Base-by-base conservation (phyloP, 2,113 vertebrate genomes). In the Chloropsis cyanopogon region DNA sequence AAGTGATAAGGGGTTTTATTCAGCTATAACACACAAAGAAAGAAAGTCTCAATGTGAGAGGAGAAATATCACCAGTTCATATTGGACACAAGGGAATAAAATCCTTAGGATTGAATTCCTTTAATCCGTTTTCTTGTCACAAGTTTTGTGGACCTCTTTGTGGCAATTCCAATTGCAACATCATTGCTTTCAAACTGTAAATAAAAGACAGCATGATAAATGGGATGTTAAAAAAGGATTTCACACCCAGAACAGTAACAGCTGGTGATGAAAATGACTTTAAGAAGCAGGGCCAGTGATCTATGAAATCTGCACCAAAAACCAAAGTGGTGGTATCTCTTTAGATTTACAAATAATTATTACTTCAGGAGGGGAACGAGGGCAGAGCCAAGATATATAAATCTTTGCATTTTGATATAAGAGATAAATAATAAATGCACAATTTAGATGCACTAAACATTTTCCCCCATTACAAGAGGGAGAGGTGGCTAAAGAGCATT, bases 121-220 rank as follows among this genome's bases (percentile, higher is more conserved):
- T 98, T 92, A 99, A 90, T 98, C 98, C 3, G 83, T 98, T 97
- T 99, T 99, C 98, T 99, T 99, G 79, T 98, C 97, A 31, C 92
- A 93, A 86, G 90, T 66, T 95, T 94, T 47, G 91, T 59, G n/a
- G 97, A 79, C 93, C 93, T 98, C 94, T 97, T 97, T 41, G 93
- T 14, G 23, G 95, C 63, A 22, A 97, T 86, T 85, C 97, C 97
- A 46, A 97, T 97, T 31, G 63, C 49, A 3, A 97, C 72, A 7
- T 96, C 95, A 9, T 98, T 98, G 92, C 86, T 96, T 83, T 95
- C 73, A 59, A 60, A 76, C 98, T 98, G 96, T 79, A 97, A 95
- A 91, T 4, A 86, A 44, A 78, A 90, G 77, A 80, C 4, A 49
- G 56, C 14, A 12, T 50, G 4, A 15, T 94, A 56, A 88, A 88